Conservation (phyloP, 1,140 invertebrate genomes). For the Gryon sp. region DNA sequence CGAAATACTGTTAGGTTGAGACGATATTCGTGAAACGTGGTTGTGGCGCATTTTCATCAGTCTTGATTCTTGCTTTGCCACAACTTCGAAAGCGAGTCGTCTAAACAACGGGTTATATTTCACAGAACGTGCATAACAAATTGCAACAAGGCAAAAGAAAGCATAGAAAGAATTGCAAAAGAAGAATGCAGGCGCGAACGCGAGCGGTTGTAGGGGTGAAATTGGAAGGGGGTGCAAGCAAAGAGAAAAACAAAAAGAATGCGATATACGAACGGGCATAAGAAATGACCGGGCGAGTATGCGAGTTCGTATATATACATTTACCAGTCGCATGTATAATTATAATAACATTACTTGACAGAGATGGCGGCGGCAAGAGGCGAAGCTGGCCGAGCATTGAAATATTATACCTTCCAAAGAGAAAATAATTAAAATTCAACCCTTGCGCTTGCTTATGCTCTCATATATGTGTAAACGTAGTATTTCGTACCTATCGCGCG, state of each 20-base stretch:
- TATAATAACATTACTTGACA: constrained; percentile 80
- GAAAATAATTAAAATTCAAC: constrained; percentile 81
- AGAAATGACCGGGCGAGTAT: constrained; percentile 55
- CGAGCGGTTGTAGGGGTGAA: constrained; percentile 2
- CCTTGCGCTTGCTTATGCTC: constrained; percentile 74
- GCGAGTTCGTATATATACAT: constrained; percentile 36
- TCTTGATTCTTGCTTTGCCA: constrained; percentile 54
- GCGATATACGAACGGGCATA: constrained; percentile 53
- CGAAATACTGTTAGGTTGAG: constrained; percentile 48
- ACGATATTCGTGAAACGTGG: constrained; percentile 45
- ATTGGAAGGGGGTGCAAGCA: constrained; percentile 9
- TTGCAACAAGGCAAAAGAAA: constrained; percentile 60
- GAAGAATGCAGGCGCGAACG: constrained; percentile 50
- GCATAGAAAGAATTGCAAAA: constrained; percentile 56
- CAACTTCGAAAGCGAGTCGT: constrained; percentile 58
- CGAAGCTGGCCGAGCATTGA: constrained; percentile 76
- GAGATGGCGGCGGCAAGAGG: constrained; percentile 74
- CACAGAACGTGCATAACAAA: constrained; percentile 54
- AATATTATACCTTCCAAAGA: constrained; percentile 80
- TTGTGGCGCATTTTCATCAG: constrained; percentile 47
- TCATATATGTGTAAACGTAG: constrained; percentile 53
- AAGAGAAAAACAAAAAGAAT: constrained; percentile 36
- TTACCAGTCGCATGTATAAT: constrained; percentile 73
- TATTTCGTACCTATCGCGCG: constrained; percentile 55
- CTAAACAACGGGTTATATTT: constrained; percentile 62